Percentiles rank a stretch among this genome's conserved stretches.
phyloP scores from a whole-genome alignment of 1,140 invertebrate species.

The Vanessa atalanta region DNA sequence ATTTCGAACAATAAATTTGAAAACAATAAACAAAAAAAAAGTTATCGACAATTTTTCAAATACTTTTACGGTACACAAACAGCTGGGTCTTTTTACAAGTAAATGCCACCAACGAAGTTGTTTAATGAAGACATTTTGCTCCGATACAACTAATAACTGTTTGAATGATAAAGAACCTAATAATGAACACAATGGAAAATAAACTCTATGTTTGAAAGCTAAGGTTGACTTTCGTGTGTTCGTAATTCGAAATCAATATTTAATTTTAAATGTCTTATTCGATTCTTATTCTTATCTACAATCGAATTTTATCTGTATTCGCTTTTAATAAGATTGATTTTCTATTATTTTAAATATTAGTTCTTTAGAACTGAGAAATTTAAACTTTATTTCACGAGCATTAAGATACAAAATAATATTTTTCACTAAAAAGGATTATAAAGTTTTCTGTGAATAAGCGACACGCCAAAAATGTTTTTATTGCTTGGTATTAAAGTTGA shows the following conservation, averaged over 20 bases:
- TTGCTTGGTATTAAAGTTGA: background rate
- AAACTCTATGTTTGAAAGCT: background rate
- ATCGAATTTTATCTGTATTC: conserved; percentile 25
- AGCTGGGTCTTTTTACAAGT: conserved; percentile 36
- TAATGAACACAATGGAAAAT: background rate
- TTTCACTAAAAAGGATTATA: background rate
- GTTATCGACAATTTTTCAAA: conserved; percentile 1
- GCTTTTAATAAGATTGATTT: conserved; percentile 18
- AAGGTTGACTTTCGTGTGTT: conserved; percentile 8
- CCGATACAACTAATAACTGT: conserved; percentile 43
- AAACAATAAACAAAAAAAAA: background rate
- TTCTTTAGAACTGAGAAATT: conserved; percentile 11
- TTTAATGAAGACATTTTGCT: conserved; percentile 49
- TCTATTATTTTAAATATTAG: background rate
- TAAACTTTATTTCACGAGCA: background rate
- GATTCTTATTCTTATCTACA: conserved; percentile 28
- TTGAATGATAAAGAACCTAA: conserved; percentile 41
- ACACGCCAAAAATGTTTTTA: background rate
- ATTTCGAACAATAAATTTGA: background rate
- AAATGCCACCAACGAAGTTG: conserved; percentile 44
- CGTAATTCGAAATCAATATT: conserved; percentile 26
- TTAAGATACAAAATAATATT: background rate
- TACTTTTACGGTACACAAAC: conserved; percentile 11
- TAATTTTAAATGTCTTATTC: conserved; percentile 46
- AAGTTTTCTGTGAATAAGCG: background rate